phyloP scores from a whole-genome alignment of 2,888 invertebrate species.

The Euzetes globulus region DNA sequence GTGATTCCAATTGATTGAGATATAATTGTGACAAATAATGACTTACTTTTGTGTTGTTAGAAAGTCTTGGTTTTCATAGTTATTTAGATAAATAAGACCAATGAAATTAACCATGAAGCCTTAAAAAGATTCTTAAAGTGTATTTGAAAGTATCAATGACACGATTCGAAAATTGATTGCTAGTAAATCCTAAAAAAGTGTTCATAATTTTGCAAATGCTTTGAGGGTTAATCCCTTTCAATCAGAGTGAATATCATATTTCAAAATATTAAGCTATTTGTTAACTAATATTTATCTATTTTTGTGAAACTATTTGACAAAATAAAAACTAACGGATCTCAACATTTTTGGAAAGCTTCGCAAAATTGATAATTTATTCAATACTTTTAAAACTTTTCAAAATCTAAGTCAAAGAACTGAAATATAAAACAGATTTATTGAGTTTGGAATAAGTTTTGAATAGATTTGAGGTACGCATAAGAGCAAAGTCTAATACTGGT shows the following conservation, averaged over 20 bases:
- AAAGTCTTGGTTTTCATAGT: too few species aligned
- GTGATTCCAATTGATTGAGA: too few species aligned
- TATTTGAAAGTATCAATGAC: too few species aligned
- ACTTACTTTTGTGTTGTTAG: too few species aligned
- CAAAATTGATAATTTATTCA: neutral
- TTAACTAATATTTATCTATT: conserved; percentile 2
- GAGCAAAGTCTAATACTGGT: neutral
- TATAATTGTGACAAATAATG: too few species aligned
- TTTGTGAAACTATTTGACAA: neutral
- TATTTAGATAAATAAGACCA: too few species aligned
- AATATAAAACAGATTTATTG: neutral
- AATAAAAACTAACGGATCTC: neutral
- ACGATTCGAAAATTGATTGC: too few species aligned
- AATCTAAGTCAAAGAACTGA: neutral
- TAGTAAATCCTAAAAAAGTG: neutral
- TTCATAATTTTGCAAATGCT: neutral
- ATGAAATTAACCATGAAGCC: too few species aligned
- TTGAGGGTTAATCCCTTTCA: neutral
- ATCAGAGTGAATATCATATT: neutral
- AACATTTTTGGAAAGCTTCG: neutral
- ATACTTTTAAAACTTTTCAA: neutral
- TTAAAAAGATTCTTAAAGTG: too few species aligned
- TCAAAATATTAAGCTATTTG: neutral
- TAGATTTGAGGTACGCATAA: neutral
- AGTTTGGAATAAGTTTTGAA: neutral